Conservation (phyloP, 2,797 vertebrate genomes). For the Caiman crocodilus region DNA sequence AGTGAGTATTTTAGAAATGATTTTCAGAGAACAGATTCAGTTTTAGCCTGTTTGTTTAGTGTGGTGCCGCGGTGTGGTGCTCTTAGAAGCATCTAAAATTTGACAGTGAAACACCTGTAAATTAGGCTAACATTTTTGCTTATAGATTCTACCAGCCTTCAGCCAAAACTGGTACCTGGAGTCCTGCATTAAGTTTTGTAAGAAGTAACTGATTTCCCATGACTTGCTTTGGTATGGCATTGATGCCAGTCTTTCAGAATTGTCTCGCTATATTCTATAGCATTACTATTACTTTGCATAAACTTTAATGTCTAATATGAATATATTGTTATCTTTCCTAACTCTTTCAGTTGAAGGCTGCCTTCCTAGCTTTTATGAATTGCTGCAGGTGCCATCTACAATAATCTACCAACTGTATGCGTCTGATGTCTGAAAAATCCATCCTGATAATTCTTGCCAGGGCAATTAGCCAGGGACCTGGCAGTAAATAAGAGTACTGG, state of each 20-base stretch:
- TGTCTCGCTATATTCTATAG: neutral
- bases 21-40: neutral
- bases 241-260: no score
- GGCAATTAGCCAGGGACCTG: neutral
- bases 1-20: neutral
- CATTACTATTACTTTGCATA: neutral
- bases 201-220: neutral
- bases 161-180: neutral
- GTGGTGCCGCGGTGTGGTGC: no score
- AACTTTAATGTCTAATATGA: neutral
- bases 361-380: neutral
- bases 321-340: neutral
- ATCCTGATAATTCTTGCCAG: slow-evolving; percentile 2
- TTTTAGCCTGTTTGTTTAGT: neutral
- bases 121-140: neutral
- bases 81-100: no score
- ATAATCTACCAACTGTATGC: neutral
- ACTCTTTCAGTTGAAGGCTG: neutral
- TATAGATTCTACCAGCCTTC: neutral
- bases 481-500: neutral
- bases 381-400: neutral
- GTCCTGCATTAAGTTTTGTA: neutral
- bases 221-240: no score
- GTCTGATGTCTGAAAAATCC: slow-evolving; percentile 16
- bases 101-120: neutral